Evolutionary conservation across 2,888 invertebrate genomes (phyloP).

Genomic region (Megalurothrips usitatus): DNA sequence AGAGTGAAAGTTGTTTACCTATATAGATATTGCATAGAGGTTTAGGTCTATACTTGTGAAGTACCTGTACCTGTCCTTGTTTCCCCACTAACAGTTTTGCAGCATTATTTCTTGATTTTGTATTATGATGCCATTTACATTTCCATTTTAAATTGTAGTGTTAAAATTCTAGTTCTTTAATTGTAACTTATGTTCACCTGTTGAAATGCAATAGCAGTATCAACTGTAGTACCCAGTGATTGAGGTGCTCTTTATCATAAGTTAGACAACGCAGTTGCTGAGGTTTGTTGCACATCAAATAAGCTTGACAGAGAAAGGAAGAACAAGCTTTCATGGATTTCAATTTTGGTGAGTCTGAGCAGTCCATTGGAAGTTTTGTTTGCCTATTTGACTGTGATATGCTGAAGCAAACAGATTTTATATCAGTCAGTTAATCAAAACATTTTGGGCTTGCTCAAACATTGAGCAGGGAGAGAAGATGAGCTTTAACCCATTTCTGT

Average conservation of each 20-base stretch:
- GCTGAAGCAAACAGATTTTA: conserved; percentile 4
- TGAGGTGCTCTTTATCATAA: conserved; percentile 19
- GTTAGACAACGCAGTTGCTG: not conserved
- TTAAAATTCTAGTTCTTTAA: not conserved
- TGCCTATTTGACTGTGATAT: conserved; percentile 25
- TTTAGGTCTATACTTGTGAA: not conserved
- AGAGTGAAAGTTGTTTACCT: too few relatives aligned
- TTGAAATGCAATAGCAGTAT: conserved; percentile 5
- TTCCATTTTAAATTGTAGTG: conserved; percentile 7
- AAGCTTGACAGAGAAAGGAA: not conserved
- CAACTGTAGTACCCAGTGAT: conserved; percentile 14
- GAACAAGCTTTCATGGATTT: not conserved
- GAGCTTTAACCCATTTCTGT: not conserved
- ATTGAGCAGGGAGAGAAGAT: not conserved
- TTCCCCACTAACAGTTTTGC: not conserved
- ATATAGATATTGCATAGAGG: not conserved
- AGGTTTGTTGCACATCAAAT: conserved; percentile 8
- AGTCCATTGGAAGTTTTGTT: not conserved
- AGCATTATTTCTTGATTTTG: not conserved
- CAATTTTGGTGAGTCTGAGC: not conserved
- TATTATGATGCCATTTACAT: not conserved
- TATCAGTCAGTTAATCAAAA: conserved; percentile 9
- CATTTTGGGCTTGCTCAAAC: not conserved
- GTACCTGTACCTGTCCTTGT: not conserved
- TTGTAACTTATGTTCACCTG: not conserved